A percentile compares a stretch with the other conserved stretches of the same genome.
phyloP scores from a whole-genome alignment of 2,113 vertebrate genomes.

The Sylvia atricapilla region DNA sequence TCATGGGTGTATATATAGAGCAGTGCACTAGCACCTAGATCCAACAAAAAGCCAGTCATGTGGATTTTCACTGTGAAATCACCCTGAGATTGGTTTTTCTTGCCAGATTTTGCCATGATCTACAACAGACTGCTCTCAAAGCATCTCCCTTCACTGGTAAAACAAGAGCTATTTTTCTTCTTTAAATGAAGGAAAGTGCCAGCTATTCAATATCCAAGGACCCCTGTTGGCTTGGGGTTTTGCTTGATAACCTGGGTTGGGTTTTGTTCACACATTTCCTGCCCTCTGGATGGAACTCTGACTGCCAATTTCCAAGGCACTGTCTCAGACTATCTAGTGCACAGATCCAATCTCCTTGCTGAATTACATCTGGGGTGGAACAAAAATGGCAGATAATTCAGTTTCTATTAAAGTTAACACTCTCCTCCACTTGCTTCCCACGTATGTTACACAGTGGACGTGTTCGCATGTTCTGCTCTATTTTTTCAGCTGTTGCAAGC shows the following conservation, averaged over 20 bases:
- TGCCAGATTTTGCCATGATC: conserved; percentile 52
- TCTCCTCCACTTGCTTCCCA: conserved; percentile 50
- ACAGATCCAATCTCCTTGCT: conserved; percentile 41
- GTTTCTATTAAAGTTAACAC: conserved; percentile 49
- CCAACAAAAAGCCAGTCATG: conserved; percentile 31
- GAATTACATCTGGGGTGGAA: conserved; percentile 52
- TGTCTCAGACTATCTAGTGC: not conserved
- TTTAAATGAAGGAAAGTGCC: conserved; percentile 20
- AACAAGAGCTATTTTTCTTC: conserved; percentile 27
- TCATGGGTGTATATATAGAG: not conserved
- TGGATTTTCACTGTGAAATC: conserved; percentile 59
- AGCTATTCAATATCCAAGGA: not conserved
- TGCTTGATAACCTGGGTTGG: not conserved
- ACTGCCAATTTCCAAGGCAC: conserved; percentile 25
- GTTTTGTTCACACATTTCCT: not conserved
- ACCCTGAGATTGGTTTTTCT: conserved; percentile 26
- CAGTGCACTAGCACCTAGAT: not conserved
- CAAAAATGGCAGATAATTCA: conserved; percentile 33
- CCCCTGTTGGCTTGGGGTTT: not conserved
- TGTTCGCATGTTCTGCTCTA: conserved; percentile 53
- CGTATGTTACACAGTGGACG: not conserved
- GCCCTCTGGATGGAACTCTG: not conserved
- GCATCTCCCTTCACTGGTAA: conserved; percentile 13
- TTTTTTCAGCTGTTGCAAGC: conserved; percentile 78
- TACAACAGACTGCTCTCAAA: not conserved